Conservation (phyloP, 2,797 vertebrate species). For the Propithecus deckenii region DNA sequence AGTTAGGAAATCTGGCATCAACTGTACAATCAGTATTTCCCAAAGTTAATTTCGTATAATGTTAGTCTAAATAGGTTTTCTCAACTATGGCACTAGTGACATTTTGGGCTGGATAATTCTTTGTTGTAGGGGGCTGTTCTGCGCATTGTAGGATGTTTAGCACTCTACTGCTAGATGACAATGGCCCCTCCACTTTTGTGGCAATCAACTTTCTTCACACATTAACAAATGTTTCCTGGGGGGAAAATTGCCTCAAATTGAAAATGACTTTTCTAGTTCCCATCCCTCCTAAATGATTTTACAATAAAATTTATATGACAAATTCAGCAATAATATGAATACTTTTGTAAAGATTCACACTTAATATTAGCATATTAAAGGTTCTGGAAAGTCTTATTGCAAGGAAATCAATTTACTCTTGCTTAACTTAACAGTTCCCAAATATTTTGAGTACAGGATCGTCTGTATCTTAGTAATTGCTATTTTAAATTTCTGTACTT, state of each 20-base stretch:
- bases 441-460: slow-evolving; percentile 59
- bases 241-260: background rate
- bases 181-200: background rate
- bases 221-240: background rate
- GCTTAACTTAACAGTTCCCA: slow-evolving; percentile 57
- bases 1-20: background rate
- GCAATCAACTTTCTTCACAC: background rate
- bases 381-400: background rate
- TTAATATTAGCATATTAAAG: slow-evolving; percentile 24
- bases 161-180: background rate
- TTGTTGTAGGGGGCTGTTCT: accelerated
- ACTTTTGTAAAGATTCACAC: background rate
- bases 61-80: background rate
- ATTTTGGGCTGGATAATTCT: background rate
- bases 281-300: background rate
- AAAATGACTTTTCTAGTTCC: background rate
- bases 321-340: background rate
- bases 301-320: background rate
- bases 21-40: background rate
- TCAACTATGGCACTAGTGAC: background rate
- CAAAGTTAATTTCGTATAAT: background rate
- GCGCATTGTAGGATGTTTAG: background rate
- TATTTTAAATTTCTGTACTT: slow-evolving; percentile 16
- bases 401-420: slow-evolving; percentile 28
- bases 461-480: background rate